Conservation (phyloP, 2,888 invertebrate genomes). For the Drosophila acutilabella region DNA sequence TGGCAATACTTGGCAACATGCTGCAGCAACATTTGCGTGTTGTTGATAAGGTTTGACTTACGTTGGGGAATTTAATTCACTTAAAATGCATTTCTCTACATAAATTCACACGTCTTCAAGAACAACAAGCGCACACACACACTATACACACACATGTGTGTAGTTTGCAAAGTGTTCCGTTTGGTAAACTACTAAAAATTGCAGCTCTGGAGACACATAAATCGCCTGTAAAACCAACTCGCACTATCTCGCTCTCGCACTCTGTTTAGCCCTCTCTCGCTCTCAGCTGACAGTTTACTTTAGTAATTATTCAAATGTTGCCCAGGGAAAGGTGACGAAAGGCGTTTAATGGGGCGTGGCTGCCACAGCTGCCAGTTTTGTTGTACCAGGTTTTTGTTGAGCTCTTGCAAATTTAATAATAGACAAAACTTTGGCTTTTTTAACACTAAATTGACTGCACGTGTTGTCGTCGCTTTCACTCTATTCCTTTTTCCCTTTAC, state of each 20-base stretch:
- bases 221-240: conserved; percentile 48
- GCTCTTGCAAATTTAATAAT: conserved; percentile 68
- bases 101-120: conserved; percentile 59
- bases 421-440: conserved; percentile 59
- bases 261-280: conserved; percentile 1
- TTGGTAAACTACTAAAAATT: conserved; percentile 53
- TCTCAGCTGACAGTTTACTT: conserved; percentile 55
- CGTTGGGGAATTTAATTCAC: conserved; percentile 65
- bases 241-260: background rate
- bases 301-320: conserved; percentile 74
- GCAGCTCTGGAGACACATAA: conserved; percentile 64
- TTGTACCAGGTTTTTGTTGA: conserved; percentile 33
- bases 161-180: conserved; percentile 22
- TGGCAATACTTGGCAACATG: conserved; percentile 33
- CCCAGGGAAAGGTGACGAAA: conserved; percentile 57
- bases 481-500: background rate
- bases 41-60: conserved; percentile 18
- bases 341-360: conserved; percentile 34
- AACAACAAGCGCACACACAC: background rate
- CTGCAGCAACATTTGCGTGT: conserved; percentile 50
- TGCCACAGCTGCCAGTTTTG: conserved; percentile 59
- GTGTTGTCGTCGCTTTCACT: conserved; percentile 21
- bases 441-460: conserved; percentile 60
- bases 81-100: conserved; percentile 61
- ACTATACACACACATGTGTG: background rate